Base-by-base conservation (phyloP, 2,113 vertebrate genomes). In the Perca schrenkii region DNA sequence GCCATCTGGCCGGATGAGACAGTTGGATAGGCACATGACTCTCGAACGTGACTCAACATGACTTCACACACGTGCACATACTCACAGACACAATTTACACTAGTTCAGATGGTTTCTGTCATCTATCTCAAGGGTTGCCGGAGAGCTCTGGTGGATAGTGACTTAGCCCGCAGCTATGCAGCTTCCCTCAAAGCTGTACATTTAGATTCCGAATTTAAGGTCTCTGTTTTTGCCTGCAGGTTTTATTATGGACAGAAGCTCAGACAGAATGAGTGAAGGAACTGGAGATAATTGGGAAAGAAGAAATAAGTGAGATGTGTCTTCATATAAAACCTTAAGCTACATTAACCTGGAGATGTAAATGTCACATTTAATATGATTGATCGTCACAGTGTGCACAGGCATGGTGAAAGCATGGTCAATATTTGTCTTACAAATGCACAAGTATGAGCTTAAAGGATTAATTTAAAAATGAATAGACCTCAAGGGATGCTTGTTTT, bases 1-100 rank as follows among this genome's bases (percentile, higher is more conserved):
- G 86, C 90, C 84, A 92, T 91, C 88, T 91, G 92, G 86, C 83
- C 85, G 79, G 75, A 91, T 90, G 89, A 86, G 68, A 76, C 85
- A 76, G 43, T 82, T 64, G 66, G 68, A 87, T 69, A 72, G 60
- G 47, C 50, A 62, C 69, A 12, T 46, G 77, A 58, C 75, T 77
- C 83, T 66, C 43, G 4, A 36, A 22, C 47, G 0, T 76, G 80
- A 86, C 57, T 78, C 86, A 70, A 28, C 62, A 36, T 6, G 34
- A 66, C 70, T 31, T 22, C 62, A 53, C 77, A 22, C 52, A 43
- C 40, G 28, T 43, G 40, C 34, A 57, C 64, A 16, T 43, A 11
- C 40, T 43, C 43, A 57, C 40, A 53, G 16, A 57, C 62, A 73
- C 40, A 47, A 17, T 78, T 82, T 66, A 72, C 72, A 52, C 62